Evolutionary conservation across 2,888 invertebrate genomes (phyloP).

Genomic region (Stegophylla sp.): DNA sequence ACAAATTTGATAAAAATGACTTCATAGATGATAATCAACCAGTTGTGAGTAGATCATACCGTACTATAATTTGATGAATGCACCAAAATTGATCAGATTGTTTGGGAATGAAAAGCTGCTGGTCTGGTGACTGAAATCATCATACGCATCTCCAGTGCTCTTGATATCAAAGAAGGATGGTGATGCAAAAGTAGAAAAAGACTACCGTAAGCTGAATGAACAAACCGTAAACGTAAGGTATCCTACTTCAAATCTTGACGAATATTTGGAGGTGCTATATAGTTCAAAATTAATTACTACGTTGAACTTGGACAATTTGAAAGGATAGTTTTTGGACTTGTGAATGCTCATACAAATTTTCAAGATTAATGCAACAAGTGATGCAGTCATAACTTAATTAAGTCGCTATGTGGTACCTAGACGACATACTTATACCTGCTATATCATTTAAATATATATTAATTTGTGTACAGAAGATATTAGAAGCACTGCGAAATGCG

Average conservation of each 20-base stretch:
- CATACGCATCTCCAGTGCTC: too few species aligned
- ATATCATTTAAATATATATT: neutral
- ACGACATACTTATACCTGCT: neutral
- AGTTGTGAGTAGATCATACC: constrained; percentile 19
- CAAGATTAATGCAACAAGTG: constrained; percentile 60
- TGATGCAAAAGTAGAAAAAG: constrained; percentile 60
- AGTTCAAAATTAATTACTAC: constrained; percentile 38
- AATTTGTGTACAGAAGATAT: neutral
- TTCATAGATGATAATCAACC: constrained; percentile 14
- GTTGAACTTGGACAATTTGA: constrained; percentile 60
- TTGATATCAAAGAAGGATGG: constrained; percentile 61
- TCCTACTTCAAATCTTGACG: constrained; percentile 13
- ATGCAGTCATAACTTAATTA: neutral
- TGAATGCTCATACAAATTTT: constrained; percentile 43
- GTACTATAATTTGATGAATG: neutral
- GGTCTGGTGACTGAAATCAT: too few species aligned
- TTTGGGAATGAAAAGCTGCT: neutral
- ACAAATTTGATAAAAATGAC: constrained; percentile 25
- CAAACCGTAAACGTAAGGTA: constrained; percentile 11
- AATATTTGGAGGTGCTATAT: neutral
- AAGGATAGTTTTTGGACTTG: constrained; percentile 21
- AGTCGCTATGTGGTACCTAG: neutral
- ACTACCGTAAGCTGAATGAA: constrained; percentile 62
- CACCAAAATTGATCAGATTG: neutral
- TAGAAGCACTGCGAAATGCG: neutral